Evolutionary conservation across 2,797 vertebrate species (phyloP), one percentile per base, ranked within the genome.

Genomic region (Crocidura indochinensis): DNA sequence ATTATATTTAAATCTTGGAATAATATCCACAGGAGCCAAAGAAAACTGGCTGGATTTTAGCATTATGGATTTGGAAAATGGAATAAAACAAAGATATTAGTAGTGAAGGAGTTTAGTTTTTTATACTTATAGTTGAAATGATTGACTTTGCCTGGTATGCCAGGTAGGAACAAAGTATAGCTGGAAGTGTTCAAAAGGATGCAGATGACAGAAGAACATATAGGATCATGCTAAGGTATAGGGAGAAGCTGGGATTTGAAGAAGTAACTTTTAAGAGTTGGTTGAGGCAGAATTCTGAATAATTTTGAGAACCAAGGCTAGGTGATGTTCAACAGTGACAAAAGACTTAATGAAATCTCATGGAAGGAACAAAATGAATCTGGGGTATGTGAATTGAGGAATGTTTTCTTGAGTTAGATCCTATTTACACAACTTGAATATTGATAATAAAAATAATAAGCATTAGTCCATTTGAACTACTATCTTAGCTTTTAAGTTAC

Each of bases 401-500:
- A 75, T 56, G 1, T 71, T 88, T 83, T 79, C n/a, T 17, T 53
- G 26, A 77, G 22, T 51, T 84, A 53, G 1, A 0, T 31, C 22
- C 31, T 88, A 20, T 15, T 85, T 91, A 62, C 38, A 73, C 6
- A 84, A n/a, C 69, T 65, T 84, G 38, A 24, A 78, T 85, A 89
- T 73, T 89, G 27, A 8, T 69, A 15, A 78, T 17, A 27, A 79
- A 87, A 74, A 81, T 15, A 60, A 65, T 60, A 2, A 38, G 6
- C 7, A 84, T 84, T 84, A 27, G 11, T 56, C 90, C 26, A 38
- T 69, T 83, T 80, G 8, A n/a, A 76, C 26, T 44, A n/a, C n/a
- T n/a, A 64, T 76, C 31, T 80, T 88, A 86, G 84, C 72, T 73
- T 84, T 62, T 62, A 68, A 53, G 56, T 80, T 62, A 53, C 76